These are phyloP conservation scores for Rhabdomys dilectus DNA, from an alignment of 2,113 vertebrate genomes.

Conservation along the genomic window DNA sequence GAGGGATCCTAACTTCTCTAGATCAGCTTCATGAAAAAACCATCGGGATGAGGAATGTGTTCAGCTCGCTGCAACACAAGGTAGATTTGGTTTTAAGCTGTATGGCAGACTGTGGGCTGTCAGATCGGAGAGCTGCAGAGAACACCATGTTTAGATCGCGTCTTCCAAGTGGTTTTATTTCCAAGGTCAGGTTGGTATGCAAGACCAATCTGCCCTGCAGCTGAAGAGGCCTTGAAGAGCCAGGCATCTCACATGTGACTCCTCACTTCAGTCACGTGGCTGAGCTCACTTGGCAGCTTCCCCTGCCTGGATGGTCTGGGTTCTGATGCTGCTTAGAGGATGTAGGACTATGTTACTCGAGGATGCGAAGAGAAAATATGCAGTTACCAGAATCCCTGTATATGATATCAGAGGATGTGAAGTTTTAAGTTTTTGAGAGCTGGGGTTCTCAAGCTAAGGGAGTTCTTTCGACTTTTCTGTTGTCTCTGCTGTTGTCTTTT, in stretches of 20 bases:
- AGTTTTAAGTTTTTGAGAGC: conserved; percentile 15
- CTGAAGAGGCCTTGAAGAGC: background rate
- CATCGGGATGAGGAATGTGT: conserved; percentile 75
- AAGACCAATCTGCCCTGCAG: background rate
- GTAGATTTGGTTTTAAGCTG: conserved; percentile 73
- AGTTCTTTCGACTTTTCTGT: background rate
- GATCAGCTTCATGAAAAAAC: conserved; percentile 63
- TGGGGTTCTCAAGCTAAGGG: background rate
- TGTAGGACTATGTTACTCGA: background rate
- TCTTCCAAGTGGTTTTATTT: background rate
- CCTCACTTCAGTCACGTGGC: background rate
- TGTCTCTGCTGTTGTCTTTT: conserved; percentile 25
- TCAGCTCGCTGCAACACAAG: conserved; percentile 80
- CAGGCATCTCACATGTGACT: background rate
- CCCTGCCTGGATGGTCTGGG: background rate
- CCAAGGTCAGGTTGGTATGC: background rate
- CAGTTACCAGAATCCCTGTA: background rate
- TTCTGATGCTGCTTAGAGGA: background rate
- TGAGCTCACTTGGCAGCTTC: background rate
- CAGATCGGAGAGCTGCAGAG: conserved; percentile 21
- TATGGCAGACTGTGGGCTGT: conserved; percentile 65
- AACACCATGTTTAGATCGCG: background rate
- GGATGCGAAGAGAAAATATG: background rate
- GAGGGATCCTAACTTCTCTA: conserved; percentile 73
- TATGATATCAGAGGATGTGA: background rate